Conservation (phyloP, 2,113 vertebrate genomes). For the Cyanistes caeruleus region DNA sequence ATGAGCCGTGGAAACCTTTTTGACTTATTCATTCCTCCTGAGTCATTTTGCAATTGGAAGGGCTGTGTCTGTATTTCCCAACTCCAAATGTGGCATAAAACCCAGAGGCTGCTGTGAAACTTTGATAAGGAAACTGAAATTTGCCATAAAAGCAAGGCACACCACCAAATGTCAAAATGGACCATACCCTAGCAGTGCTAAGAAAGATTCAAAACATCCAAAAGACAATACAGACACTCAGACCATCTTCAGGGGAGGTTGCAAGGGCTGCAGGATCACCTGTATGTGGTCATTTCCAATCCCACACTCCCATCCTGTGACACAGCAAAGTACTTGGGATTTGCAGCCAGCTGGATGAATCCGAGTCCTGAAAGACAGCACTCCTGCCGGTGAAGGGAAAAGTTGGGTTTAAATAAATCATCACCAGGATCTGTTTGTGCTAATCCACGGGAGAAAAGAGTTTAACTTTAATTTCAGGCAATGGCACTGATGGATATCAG, state of each 20-base stretch:
- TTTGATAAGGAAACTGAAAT: background rate
- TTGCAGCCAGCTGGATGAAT: background rate
- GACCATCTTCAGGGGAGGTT: no score
- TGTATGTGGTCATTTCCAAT: background rate
- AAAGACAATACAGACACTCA: background rate
- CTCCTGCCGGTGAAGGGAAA: background rate
- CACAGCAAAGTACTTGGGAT: background rate
- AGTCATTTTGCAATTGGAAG: background rate
- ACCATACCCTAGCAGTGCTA: background rate
- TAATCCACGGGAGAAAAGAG: background rate
- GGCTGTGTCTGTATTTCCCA: fast-evolving
- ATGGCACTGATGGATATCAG: background rate
- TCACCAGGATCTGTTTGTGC: background rate
- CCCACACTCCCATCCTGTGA: background rate
- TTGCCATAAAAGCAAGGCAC: background rate
- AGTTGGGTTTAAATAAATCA: background rate
- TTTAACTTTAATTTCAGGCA: constrained; percentile 12
- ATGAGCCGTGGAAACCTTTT: background rate
- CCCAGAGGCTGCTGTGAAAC: background rate
- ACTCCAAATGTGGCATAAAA: background rate
- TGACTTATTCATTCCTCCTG: background rate
- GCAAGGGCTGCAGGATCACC: background rate
- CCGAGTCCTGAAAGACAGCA: background rate
- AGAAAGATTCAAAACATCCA: background rate
- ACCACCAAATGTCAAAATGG: background rate